Conservation (phyloP, 2,888 invertebrate genomes). For the Drosophila mercatorum region DNA sequence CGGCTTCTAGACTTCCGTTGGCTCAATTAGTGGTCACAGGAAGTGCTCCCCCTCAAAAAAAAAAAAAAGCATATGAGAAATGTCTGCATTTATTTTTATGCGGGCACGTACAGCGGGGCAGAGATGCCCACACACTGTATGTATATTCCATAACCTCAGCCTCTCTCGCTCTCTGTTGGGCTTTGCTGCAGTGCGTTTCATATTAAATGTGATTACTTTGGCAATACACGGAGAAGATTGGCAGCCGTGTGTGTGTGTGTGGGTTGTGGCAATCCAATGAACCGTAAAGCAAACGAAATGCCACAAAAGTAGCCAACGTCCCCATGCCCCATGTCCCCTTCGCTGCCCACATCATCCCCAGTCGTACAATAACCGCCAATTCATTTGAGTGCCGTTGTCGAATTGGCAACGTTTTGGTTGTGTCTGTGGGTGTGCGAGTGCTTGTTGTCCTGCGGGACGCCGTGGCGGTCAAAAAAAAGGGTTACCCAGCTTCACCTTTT, state of each 20-base stretch:
- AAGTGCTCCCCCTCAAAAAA: conserved; percentile 34
- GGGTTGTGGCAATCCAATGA: conserved; percentile 66
- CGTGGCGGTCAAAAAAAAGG: conserved; percentile 63
- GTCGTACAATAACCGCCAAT: conserved; percentile 72
- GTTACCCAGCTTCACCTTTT: conserved; percentile 60
- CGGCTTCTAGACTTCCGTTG: conserved; percentile 77
- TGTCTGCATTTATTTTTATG: conserved; percentile 62
- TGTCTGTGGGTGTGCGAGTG: conserved; percentile 22
- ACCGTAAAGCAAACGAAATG: conserved; percentile 74
- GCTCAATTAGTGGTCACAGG: conserved; percentile 78
- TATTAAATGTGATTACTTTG: conserved; percentile 81
- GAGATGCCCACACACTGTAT: conserved; percentile 20
- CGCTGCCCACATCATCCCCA: background rate
- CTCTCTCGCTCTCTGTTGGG: conserved; percentile 52
- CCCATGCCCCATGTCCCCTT: background rate
- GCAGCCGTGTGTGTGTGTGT: conserved; percentile 15
- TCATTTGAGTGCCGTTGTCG: conserved; percentile 81
- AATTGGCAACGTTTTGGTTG: conserved; percentile 74
- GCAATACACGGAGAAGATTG: conserved; percentile 72
- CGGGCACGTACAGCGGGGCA: conserved; percentile 43
- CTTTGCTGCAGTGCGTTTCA: conserved; percentile 80
- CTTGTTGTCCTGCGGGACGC: conserved; percentile 64
- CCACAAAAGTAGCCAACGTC: conserved; percentile 34
- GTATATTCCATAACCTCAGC: conserved; percentile 41
- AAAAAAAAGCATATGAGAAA: conserved; percentile 36